Evolutionary conservation across 2,113 vertebrate genomes (phyloP).

Genomic region (Leucopternis melanops): DNA sequence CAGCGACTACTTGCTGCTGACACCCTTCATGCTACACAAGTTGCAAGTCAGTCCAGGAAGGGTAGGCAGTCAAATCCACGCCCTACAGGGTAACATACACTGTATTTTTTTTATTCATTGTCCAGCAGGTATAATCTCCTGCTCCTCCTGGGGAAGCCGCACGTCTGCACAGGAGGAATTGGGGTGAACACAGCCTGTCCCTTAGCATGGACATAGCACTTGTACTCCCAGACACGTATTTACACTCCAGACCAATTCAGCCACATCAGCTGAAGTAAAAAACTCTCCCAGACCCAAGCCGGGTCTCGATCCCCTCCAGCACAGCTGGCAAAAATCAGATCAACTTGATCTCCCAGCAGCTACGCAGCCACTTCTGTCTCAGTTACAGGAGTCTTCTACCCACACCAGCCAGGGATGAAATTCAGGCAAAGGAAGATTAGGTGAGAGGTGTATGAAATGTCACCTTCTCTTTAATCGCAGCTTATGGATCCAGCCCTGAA

Average conservation of each 20-base stretch:
- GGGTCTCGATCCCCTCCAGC: not conserved
- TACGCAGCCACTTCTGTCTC: not conserved
- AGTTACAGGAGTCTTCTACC: not conserved
- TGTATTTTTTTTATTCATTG: not conserved
- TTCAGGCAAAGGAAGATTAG: not conserved
- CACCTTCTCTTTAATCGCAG: slow-evolving; percentile 42
- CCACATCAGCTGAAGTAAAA: not conserved
- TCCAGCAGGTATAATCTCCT: not conserved
- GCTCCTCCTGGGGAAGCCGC: not conserved
- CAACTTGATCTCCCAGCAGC: not conserved
- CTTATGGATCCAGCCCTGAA: slow-evolving; percentile 4
- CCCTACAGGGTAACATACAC: not conserved
- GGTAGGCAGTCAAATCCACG: not conserved
- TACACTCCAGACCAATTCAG: not conserved
- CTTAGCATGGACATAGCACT: not conserved
- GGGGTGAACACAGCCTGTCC: not conserved
- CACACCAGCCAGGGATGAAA: not conserved
- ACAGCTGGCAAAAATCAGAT: not conserved
- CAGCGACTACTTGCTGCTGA: not conserved
- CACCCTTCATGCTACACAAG: not conserved
- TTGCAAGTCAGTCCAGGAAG: not conserved
- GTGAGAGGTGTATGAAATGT: slow-evolving; percentile 11
- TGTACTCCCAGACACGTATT: not conserved
- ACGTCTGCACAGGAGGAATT: accelerated
- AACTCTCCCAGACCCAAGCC: not conserved